Evolutionary conservation across 2,888 invertebrate species (phyloP), one percentile per base, ranked within the genome.

Genomic region (Dryobota labecula): DNA sequence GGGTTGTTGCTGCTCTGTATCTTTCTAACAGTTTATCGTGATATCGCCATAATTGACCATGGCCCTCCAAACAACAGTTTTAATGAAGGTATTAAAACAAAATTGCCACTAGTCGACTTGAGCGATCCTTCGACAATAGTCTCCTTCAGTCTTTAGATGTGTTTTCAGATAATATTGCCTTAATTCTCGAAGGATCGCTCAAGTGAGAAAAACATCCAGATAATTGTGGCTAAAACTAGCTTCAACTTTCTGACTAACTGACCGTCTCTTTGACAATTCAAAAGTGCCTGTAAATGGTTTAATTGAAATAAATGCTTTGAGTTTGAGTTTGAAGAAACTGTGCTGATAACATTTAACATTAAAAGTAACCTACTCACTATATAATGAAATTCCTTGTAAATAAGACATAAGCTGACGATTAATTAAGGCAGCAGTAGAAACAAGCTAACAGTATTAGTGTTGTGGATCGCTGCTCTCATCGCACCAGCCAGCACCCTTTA

Each of bases 401-500:
- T 49, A 57, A 57, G 11, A 57, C 47, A 68, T 41, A 69, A 77
- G 56, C 56, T 43, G 47, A 70, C 33, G n/a, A 76, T 62, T 75
- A 45, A 75, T 74, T 36, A 54, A 15, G 30, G 2, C 54, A 24
- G 69, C 53, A 53, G 51, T 36, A 53, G 36, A 33, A 60, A 72
- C 60, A 70, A 69, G 76, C 36, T 15, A 60, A 45, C 36, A 57
- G 57, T 56, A 67, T 73, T 68, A 63, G 67, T 76, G 57, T 68
- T 41, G 61, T 53, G 58, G 41, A 73, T 49, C 57, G 58, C 51
- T 61, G 57, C 30, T 63, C 60, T 58, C 73, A 45, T 43, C 71
- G 53, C 45, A 38, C 47, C 47, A 49, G 24, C 43, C 63, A 83
- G 70, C 76, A 77, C 87, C 86, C 87, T 90, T 90, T 87, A 88